Conservation (phyloP, 1,140 invertebrate genomes). For the Panagrolaimus sp. region DNA sequence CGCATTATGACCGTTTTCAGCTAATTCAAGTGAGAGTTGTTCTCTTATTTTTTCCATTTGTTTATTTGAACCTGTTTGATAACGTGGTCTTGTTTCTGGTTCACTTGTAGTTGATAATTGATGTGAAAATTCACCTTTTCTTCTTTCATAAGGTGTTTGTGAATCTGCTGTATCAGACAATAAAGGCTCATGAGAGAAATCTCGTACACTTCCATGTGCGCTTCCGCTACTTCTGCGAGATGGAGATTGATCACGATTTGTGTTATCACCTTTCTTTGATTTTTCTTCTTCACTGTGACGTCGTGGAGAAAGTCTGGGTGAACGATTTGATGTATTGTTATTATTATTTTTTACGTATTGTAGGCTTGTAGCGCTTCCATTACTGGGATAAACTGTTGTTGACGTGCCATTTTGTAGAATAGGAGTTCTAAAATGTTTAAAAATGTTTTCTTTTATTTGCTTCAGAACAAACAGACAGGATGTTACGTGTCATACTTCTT, state of each 20-base stretch:
- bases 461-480: too few relatives aligned
- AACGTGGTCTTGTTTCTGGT: neutral
- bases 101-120: slow-evolving; percentile 5
- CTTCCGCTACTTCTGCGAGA: neutral
- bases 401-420: slow-evolving; percentile 27
- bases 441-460: too few relatives aligned
- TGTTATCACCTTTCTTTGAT: slow-evolving; percentile 1
- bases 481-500: too few relatives aligned
- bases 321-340: neutral
- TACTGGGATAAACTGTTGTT: slow-evolving; percentile 38
- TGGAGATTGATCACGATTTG: neutral
- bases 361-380: slow-evolving; percentile 34
- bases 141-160: neutral
- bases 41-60: slow-evolving; percentile 3
- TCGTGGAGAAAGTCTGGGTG: slow-evolving; percentile 12
- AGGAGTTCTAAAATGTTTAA: neutral
- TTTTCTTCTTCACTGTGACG: slow-evolving; percentile 30
- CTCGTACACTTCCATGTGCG: neutral
- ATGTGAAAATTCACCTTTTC: neutral
- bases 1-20: neutral
- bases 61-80: neutral
- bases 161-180: neutral
- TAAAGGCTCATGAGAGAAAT: neutral
- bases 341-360: slow-evolving; percentile 25
- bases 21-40: neutral